Conservation (phyloP, 2,888 invertebrate species). For the Bruchidius siliquastri region DNA sequence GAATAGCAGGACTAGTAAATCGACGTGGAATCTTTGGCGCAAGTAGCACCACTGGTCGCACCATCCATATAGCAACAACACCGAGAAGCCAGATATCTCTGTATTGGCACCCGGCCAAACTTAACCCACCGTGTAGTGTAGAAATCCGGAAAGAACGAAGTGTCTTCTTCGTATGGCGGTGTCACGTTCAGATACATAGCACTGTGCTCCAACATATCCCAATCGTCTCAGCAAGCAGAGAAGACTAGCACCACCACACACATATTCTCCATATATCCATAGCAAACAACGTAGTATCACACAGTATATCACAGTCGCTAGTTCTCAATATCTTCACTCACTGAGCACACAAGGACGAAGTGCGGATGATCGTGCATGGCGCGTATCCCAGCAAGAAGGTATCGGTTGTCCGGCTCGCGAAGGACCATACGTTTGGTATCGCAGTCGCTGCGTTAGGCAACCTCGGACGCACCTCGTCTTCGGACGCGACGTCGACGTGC, state of each 20-base stretch:
- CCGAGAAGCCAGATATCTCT: not conserved
- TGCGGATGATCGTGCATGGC: not conserved
- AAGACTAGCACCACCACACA: constrained; percentile 16
- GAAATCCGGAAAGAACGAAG: constrained; percentile 45
- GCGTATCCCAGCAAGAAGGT: not conserved
- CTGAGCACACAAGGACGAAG: not conserved
- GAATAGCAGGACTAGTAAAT: too few relatives aligned
- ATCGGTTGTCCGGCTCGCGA: not conserved
- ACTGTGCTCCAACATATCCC: constrained; percentile 42
- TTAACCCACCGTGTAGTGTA: constrained; percentile 42
- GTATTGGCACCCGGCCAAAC: not conserved
- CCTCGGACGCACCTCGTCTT: not conserved
- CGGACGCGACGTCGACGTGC: constrained; percentile 6
- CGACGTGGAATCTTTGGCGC: too few relatives aligned
- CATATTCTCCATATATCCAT: constrained; percentile 2
- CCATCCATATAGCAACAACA: not conserved
- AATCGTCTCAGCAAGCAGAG: constrained; percentile 17
- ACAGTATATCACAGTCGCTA: not conserved
- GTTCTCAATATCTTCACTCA: not conserved
- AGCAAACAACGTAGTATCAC: not conserved
- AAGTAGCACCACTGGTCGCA: not conserved
- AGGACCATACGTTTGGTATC: not conserved
- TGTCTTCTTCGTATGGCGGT: constrained; percentile 42
- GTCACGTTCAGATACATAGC: constrained; percentile 44
- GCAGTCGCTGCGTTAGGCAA: not conserved